Evolutionary conservation across 2,113 vertebrate species (phyloP).

Genomic region (Cygnus buccinator): DNA sequence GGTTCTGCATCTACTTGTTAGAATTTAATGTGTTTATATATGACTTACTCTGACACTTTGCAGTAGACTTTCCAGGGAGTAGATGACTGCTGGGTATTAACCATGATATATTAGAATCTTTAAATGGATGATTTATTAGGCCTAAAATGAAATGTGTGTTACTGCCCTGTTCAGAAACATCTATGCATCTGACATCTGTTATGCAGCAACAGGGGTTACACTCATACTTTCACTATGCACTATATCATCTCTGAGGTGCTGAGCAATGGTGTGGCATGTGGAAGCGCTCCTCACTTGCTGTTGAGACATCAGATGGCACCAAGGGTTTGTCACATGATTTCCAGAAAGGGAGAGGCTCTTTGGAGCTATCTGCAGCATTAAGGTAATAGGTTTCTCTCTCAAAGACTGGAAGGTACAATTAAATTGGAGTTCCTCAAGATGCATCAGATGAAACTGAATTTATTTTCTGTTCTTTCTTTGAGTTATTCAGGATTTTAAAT

Average conservation of each 20-base stretch:
- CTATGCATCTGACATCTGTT: neutral
- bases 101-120: neutral
- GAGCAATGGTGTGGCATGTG: neutral
- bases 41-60: neutral
- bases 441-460: fast-evolving
- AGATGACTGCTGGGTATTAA: neutral
- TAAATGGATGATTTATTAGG: neutral
- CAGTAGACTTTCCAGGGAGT: neutral
- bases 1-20: neutral
- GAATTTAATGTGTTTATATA: constrained; percentile 9
- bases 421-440: neutral
- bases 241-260: neutral
- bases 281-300: neutral
- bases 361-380: neutral
- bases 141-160: neutral
- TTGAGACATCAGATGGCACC: neutral
- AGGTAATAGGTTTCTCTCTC: neutral
- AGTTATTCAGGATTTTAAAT: neutral
- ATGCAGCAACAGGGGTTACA: neutral
- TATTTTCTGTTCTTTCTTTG: neutral
- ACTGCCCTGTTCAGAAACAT: neutral
- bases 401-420: neutral
- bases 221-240: neutral
- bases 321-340: neutral
- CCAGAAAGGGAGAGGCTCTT: neutral